phyloP scores from a whole-genome alignment of 2,113 vertebrate genomes.

The Anas platyrhynchos region DNA sequence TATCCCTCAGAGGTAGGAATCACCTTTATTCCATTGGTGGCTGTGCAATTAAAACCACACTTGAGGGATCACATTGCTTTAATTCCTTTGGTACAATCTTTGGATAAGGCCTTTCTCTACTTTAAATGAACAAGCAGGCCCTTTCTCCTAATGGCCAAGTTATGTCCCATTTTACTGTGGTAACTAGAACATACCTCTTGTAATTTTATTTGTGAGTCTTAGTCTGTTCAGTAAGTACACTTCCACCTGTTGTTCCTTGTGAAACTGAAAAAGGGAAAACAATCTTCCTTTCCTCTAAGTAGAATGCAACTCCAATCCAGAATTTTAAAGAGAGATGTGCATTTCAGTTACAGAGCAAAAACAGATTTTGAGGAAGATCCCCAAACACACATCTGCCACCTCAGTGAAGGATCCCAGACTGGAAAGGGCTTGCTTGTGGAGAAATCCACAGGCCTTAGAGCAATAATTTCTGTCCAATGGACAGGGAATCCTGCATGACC shows the following conservation, averaged over 20 bases:
- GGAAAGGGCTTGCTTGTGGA: neutral
- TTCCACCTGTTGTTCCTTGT: neutral
- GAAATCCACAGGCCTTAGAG: neutral
- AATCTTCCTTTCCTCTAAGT: neutral
- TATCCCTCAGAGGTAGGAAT: neutral
- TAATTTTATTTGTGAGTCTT: neutral
- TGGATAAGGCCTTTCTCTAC: neutral
- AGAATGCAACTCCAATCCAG: neutral
- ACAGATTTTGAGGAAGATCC: neutral
- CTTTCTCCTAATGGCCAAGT: neutral
- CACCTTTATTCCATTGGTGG: neutral
- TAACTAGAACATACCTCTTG: neutral
- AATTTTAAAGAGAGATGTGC: neutral
- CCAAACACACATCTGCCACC: neutral
- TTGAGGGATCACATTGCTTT: neutral
- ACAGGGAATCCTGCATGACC: neutral
- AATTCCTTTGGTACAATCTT: neutral
- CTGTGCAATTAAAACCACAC: neutral
- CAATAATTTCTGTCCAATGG: neutral
- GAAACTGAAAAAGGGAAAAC: neutral
- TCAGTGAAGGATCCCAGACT: neutral
- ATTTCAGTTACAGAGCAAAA: neutral
- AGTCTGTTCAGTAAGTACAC: neutral
- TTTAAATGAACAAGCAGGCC: neutral
- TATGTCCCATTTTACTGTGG: neutral